Evolutionary conservation across 2,888 invertebrate genomes (phyloP), one percentile per base, ranked within the genome.

Genomic region (Palloptera scutellata): DNA sequence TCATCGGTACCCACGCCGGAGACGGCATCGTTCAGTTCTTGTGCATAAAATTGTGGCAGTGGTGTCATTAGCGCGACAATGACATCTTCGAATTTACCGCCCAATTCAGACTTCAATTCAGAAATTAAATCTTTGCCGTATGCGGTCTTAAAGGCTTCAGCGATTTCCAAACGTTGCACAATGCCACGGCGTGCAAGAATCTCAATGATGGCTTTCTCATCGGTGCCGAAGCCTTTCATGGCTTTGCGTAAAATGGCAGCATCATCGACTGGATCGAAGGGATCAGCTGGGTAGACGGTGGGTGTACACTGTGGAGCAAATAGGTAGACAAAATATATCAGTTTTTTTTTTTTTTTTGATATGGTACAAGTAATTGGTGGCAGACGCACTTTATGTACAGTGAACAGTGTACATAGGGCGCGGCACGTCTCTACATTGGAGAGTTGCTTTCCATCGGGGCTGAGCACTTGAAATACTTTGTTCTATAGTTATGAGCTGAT

Each of bases 151-250:
- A 92, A 98, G 20, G 92, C 91, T 83, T 93, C 92, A 55, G 94
- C 91, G 79, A 98, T 95, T 85, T 96, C 93, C 75, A 96, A 88
- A 70, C 98, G 90, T 85, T 98, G 97, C 5, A 91, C 92, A 82
- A 96, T 95, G 70, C 94, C 94, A 72, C 97, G 90, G 74, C 92
- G 91, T 66, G 94, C 93, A 53, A 98, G 88, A 9, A 97, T 91
- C 80, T 95, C 93, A 78, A 96, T 95, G 83, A 97, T 94, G 69
- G 95, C 91, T 79, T 92, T 92, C 84, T 97, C 96, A 81, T 97
- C 94, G 43, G 96, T 95, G 66, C 96, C 95, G 78, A 96, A 91
- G 66, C 95, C 96, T 84, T 96, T 96, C 95, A 96, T 95, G 19
- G 96, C 95, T 84, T 94, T 94, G 75, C 93, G 90, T 63, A 96